Percentiles rank a stretch among this genome's conserved stretches.
Conservation (phyloP, 2,888 invertebrate species). For the Campoletis raptor region DNA sequence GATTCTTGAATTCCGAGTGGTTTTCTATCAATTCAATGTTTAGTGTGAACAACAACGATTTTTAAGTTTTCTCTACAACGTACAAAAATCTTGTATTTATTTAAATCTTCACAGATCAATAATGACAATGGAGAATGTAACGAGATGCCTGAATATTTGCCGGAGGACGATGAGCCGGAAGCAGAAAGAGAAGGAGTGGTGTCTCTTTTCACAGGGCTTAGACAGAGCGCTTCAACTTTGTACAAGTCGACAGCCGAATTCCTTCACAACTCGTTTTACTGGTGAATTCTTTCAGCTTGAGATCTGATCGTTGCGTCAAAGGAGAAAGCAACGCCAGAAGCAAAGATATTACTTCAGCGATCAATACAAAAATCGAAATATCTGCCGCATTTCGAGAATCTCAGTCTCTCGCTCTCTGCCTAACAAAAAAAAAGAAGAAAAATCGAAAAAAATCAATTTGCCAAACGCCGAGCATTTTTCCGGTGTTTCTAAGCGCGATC, state of each 20-base stretch:
- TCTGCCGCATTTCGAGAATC: conserved; percentile 58
- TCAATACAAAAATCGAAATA: conserved; percentile 43
- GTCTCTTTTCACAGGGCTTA: conserved; percentile 83
- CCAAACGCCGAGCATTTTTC: conserved; percentile 23
- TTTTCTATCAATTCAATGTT: neutral
- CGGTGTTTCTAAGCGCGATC: conserved; percentile 33
- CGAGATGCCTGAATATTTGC: conserved; percentile 83
- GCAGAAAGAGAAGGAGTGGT: conserved; percentile 82
- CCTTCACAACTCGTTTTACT: conserved; percentile 83
- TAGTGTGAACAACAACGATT: neutral
- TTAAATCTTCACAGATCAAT: conserved; percentile 73
- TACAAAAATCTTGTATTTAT: neutral
- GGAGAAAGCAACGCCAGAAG: conserved; percentile 28
- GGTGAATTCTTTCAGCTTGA: conserved; percentile 77
- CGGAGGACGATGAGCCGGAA: conserved; percentile 81
- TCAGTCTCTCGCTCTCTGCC: conserved; percentile 49
- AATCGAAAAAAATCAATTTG: conserved; percentile 28
- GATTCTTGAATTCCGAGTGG: neutral
- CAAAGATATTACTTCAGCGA: conserved; percentile 56
- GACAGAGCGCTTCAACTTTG: conserved; percentile 82
- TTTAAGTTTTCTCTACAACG: neutral
- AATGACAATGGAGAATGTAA: conserved; percentile 78
- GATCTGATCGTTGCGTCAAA: conserved; percentile 33
- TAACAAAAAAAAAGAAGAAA: conserved; percentile 28
- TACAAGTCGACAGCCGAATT: conserved; percentile 84